Evolutionary conservation across 2,797 vertebrate species (phyloP), one percentile per base, ranked within the genome.

Genomic region (Acanthurus lineatus): DNA sequence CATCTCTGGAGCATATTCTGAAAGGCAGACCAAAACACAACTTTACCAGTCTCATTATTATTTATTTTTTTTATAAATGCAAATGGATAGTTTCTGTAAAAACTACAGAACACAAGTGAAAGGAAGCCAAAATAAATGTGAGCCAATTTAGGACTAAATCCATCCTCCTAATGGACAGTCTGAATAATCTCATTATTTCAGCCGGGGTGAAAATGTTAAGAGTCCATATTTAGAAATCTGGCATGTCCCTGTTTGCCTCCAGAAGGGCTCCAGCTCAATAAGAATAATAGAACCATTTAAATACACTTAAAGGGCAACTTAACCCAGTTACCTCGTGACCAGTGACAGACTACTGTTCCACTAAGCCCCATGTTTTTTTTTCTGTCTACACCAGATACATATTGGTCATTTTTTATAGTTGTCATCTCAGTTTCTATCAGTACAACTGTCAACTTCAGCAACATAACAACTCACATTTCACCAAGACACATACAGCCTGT

Each of bases 111-210:
- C 32, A 53, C 54, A 77, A 62, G 53, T 53, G 38, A 44, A 78
- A 69, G 11, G 10, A 70, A 63, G 60, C 44, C 74, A 66, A 71
- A 75, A 69, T 75, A 51, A 76, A 76, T 81, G 19, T 17, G 69
- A 62, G 56, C 71, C 61, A 74, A 67, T 59, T 25, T 22, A 72
- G 32, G 47, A 73, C 56, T 67, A 57, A 79, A 63, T 76, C 65
- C 70, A 62, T 77, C 66, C 59, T 73, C 56, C 80, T 77, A 77
- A 49, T 45, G 48, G 73, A 85, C 73, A 65, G 68, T 78, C 64
- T 81, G 68, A 79, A 66, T 78, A 73, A 87, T 83, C 73, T 73
- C 68, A 82, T 85, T 77, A 83, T 81, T 86, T 86, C 71, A 83
- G 78, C 47, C 15, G 56, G 62, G 73, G 57, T 68, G 61, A 76